Evolutionary conservation across 2,797 vertebrate genomes (phyloP), one percentile per base, ranked within the genome.

Genomic region (Sebastes alutus): DNA sequence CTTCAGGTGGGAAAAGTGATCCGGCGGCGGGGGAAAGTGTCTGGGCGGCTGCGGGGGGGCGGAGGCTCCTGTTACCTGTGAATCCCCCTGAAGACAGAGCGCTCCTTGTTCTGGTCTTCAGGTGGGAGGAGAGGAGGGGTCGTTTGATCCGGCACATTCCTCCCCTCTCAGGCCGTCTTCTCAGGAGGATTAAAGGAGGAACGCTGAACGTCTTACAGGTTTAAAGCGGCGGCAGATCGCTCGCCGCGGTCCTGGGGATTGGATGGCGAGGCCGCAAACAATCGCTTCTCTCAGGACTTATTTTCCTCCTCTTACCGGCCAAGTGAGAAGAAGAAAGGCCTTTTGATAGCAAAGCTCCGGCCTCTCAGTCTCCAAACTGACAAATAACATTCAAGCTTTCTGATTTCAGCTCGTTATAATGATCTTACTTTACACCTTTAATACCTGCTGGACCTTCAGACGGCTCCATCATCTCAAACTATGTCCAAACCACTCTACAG

Each of bases 1-100:
- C 89, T 94, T 93, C 80, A 89, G 90, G 82, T 85, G 80, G 85
- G 87, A 46, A 92, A 95, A 92, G 84, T n/a, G 91, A 94, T 93
- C 92, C 29, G 42, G 27, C 4, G 1, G 38, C 35, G 49, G 29
- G 75, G 27, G 71, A 55, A 33, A 81, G 88, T 72, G 77, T 72
- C 55, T 32, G 65, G 63, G 61, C 8, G 8, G 63, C 25, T 4
- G 67, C 18, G 0, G 75, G 66, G 59, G 38, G 64, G 46, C 4
- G 7, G 22, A 7, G 55, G 35, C 63, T 94, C 81, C 3, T 3
- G 85, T 93, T 93, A 86, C 94, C 81, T 69, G 75, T 75, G 78
- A 79, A 84, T 56, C 52, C 82, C 84, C 81, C 52, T 54, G 65
- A 72, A 90, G 64, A 96, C 92, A 93, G 80, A 79, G n/a, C 6